phyloP scores from a whole-genome alignment of 2,113 vertebrate species.

The Perca schrenkii region DNA sequence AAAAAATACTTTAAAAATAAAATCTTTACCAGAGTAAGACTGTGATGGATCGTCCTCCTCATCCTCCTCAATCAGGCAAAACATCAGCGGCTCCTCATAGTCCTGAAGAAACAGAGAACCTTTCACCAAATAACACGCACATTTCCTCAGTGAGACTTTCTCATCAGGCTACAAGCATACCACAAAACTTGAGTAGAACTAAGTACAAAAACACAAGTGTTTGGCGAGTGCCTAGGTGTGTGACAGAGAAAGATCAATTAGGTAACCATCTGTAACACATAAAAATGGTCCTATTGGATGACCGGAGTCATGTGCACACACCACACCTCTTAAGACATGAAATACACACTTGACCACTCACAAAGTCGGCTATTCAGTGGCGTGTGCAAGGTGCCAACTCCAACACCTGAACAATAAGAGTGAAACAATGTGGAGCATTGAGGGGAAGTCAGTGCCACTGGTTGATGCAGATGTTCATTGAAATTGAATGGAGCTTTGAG shows the following conservation, averaged over 20 bases:
- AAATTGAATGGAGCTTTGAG: slow-evolving; percentile 19
- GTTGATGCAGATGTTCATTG: slow-evolving; percentile 44
- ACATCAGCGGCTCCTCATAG: slow-evolving; percentile 75
- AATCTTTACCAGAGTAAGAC: slow-evolving; percentile 65
- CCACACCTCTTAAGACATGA: slow-evolving; percentile 59
- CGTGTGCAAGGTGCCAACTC: slow-evolving; percentile 63
- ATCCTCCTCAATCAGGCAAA: slow-evolving; percentile 73
- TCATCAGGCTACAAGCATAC: slow-evolving; percentile 19
- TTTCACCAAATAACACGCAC: slow-evolving; percentile 32
- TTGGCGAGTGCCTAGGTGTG: slow-evolving; percentile 38
- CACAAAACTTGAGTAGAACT: neutral
- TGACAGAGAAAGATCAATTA: slow-evolving; percentile 57
- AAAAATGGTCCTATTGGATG: slow-evolving; percentile 61
- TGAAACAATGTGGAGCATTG: slow-evolving; percentile 56
- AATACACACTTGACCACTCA: slow-evolving; percentile 55
- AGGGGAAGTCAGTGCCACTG: slow-evolving; percentile 19
- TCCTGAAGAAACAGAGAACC: slow-evolving; percentile 63
- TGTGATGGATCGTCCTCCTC: slow-evolving; percentile 60
- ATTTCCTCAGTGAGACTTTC: slow-evolving; percentile 27
- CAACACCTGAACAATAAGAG: slow-evolving; percentile 73
- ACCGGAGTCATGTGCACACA: slow-evolving; percentile 40
- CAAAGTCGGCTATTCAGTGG: slow-evolving; percentile 62
- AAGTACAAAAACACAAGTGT: slow-evolving; percentile 66
- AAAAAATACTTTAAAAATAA: slow-evolving; percentile 17
- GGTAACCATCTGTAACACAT: slow-evolving; percentile 68